Evolutionary conservation across 1,140 invertebrate species (phyloP).

Genomic region (Heliconius eleuchia): DNA sequence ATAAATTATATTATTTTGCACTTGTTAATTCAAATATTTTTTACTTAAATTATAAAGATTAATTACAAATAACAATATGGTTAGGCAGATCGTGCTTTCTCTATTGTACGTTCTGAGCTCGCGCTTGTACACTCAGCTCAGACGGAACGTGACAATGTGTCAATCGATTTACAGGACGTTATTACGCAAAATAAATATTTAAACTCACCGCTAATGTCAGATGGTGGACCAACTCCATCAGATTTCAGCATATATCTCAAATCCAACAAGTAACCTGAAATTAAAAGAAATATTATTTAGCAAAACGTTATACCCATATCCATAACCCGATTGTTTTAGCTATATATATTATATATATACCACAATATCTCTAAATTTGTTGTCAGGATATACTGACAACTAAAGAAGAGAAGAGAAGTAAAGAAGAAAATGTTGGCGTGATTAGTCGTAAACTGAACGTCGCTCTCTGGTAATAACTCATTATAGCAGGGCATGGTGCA

Average conservation of each 20-base stretch:
- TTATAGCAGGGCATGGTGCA: conserved; percentile 23
- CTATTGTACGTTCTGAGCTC: too few relatives aligned
- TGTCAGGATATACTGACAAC: neutral
- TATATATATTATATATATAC: too few relatives aligned
- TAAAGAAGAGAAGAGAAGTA: too few relatives aligned
- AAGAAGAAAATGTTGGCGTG: neutral
- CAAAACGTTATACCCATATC: neutral
- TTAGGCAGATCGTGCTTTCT: too few relatives aligned
- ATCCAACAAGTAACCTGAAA: conserved; percentile 66
- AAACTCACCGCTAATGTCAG: conserved; percentile 58
- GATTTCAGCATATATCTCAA: conserved; percentile 58
- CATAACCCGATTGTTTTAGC: too few relatives aligned
- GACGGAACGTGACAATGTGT: too few relatives aligned
- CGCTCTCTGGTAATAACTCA: conserved; percentile 18
- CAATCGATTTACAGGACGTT: too few relatives aligned
- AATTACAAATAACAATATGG: too few relatives aligned
- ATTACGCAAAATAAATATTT: neutral
- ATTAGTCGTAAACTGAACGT: conserved; percentile 19
- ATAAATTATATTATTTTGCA: too few relatives aligned
- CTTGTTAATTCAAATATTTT: too few relatives aligned
- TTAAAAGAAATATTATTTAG: conserved; percentile 17
- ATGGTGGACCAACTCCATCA: conserved; percentile 40
- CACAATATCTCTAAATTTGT: neutral
- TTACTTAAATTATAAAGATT: too few relatives aligned
- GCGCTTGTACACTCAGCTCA: too few relatives aligned